These are phyloP conservation scores for Penaeus indicus DNA, from an alignment of 1,140 invertebrate genomes.

Conservation along the genomic window DNA sequence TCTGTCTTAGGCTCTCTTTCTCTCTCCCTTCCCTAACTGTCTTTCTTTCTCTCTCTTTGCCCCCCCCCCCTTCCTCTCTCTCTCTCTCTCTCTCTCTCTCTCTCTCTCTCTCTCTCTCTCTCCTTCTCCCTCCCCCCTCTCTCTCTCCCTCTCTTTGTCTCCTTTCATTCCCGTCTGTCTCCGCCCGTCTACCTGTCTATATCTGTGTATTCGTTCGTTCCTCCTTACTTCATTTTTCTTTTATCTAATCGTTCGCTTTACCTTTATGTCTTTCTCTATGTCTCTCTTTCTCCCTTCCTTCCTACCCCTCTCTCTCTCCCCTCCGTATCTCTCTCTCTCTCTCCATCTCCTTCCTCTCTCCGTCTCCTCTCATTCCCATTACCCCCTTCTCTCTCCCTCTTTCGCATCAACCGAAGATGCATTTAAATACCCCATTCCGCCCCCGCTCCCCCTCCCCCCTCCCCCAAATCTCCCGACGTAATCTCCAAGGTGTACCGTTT, in stretches of 20 bases:
- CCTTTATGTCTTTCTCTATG: too few species aligned
- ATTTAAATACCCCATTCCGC: not conserved
- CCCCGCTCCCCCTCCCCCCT: too few species aligned
- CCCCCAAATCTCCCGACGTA: too few species aligned
- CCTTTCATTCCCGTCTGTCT: not conserved
- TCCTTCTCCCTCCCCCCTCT: not conserved
- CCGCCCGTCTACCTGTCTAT: not conserved
- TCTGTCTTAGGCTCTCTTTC: too few species aligned
- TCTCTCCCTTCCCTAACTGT: too few species aligned
- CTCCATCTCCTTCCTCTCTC: not conserved
- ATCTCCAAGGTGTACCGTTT: too few species aligned
- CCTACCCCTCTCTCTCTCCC: not conserved
- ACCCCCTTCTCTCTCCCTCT: not conserved
- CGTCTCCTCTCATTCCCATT: not conserved
- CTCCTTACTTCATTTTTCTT: too few species aligned
- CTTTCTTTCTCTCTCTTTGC: too few species aligned
- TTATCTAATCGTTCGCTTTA: too few species aligned
- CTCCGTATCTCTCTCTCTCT: not conserved
- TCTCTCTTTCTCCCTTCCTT: not conserved
- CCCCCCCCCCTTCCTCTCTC: too few species aligned
- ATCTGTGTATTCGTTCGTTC: not conserved
- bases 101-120: too few species aligned
- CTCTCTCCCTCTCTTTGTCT: not conserved
- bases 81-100: too few species aligned
- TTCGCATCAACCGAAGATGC: not conserved